Percentiles rank a stretch among this genome's conserved stretches.
Evolutionary conservation across 2,888 invertebrate genomes (phyloP).

Genomic region (Limnephilus rhombicus): DNA sequence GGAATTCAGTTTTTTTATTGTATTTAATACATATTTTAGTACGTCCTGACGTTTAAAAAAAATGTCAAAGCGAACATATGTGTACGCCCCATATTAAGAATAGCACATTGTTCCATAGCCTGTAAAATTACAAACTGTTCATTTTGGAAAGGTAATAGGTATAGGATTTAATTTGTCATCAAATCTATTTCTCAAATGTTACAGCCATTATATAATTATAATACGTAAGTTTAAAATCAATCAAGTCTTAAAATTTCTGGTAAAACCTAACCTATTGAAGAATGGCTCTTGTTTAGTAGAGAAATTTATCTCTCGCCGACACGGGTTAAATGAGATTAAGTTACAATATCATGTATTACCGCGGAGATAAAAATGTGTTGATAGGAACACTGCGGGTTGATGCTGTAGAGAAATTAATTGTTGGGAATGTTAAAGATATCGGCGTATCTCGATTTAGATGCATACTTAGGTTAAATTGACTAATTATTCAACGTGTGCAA

Average conservation of each 20-base stretch:
- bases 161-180: no score
- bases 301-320: background rate
- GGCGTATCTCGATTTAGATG: background rate
- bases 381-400: constrained; percentile 48
- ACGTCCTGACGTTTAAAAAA: no score
- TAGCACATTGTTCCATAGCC: no score
- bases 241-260: background rate
- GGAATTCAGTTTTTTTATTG: background rate
- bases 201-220: background rate
- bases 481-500: constrained; percentile 7
- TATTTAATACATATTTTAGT: no score
- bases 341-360: constrained; percentile 59
- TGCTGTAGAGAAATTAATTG: constrained; percentile 37
- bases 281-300: background rate
- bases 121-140: no score
- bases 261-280: background rate
- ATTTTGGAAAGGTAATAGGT: no score
- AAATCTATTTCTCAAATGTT: no score
- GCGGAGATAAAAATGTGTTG: constrained; percentile 59
- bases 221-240: background rate
- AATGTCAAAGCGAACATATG: no score
- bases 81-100: no score
- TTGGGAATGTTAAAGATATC: constrained; percentile 37
- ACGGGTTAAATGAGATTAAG: constrained; percentile 55
- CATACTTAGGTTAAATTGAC: constrained; percentile 19